phyloP scores from a whole-genome alignment of 2,113 vertebrate species.

The Mus musculus region GRCm39 chr4:131694501-131695000 shows the following conservation, averaged over 20 bases:
- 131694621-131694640: not conserved
- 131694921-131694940: not conserved
- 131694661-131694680: not conserved
- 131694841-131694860: not conserved
- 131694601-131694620: not conserved
- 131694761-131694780: not conserved
- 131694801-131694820: not conserved
- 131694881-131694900: slow-evolving; percentile 11
- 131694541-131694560: not conserved
- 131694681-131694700: not conserved
- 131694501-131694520: slow-evolving; percentile 51
- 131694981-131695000: slow-evolving; percentile 43
- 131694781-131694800: not conserved
- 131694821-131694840: not conserved
- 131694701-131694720: not conserved
- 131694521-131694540: slow-evolving; percentile 43
- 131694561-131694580: slow-evolving; percentile 34
- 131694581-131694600: slow-evolving; percentile 14
- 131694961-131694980: not conserved
- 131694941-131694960: slow-evolving; percentile 4
- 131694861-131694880: not conserved
- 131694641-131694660: not conserved
- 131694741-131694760: not conserved
- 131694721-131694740: not conserved
- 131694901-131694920: slow-evolving; percentile 9